These are phyloP conservation scores for Champsocephalus esox DNA, from an alignment of 2,797 vertebrate species.

Conservation along the genomic window DNA sequence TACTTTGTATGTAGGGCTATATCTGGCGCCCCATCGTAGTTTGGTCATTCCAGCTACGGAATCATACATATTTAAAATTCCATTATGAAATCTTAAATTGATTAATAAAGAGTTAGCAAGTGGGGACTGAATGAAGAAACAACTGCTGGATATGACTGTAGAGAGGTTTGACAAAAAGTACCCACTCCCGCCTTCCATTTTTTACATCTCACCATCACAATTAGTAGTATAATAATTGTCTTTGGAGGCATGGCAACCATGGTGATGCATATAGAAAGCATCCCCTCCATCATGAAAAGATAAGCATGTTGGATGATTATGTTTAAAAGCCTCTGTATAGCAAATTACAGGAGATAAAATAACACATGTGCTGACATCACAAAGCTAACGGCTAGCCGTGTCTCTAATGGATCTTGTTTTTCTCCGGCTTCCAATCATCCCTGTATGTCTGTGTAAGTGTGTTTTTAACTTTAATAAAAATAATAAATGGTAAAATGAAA, in stretches of 20 bases:
- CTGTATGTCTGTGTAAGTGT: too few relatives aligned
- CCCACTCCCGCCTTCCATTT: background rate
- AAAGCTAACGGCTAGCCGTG: background rate
- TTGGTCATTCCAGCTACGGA: conserved; percentile 37
- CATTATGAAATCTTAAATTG: conserved; percentile 65
- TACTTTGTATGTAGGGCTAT: conserved; percentile 12
- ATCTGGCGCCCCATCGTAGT: conserved; percentile 6
- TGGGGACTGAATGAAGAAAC: conserved; percentile 24
- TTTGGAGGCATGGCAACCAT: background rate
- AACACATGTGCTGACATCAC: background rate
- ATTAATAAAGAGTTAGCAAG: conserved; percentile 49
- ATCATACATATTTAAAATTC: conserved; percentile 69
- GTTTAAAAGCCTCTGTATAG: background rate
- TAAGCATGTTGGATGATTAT: background rate
- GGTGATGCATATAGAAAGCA: background rate
- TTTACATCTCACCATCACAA: background rate
- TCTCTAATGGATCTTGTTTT: too few relatives aligned
- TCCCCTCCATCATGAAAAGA: background rate
- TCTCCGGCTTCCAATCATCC: too few relatives aligned
- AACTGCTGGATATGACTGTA: conserved; percentile 9
- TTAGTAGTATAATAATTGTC: background rate
- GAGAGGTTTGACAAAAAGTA: conserved; percentile 9
- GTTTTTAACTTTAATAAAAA: too few relatives aligned
- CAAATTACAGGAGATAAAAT: background rate
- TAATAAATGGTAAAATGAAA: background rate